Evolutionary conservation across 2,888 invertebrate species (phyloP), one percentile per base, ranked within the genome.

Genomic region (Lingula anatina): DNA sequence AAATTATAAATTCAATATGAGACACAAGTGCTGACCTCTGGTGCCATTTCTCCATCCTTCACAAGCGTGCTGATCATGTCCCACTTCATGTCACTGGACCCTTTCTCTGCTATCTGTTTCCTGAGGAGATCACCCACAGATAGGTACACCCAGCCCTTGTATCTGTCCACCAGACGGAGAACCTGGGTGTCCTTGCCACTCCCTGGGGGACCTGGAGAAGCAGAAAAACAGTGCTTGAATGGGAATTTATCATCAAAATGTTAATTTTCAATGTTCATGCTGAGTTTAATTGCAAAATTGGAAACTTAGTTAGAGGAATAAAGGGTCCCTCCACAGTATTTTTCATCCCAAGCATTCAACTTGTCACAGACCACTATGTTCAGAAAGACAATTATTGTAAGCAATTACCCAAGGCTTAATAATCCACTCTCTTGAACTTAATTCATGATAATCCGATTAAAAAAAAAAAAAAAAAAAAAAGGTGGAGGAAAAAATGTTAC

Each of bases 111-210:
- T 15, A 75, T 68, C 51, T 75, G 66, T 41, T 58, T 59, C 26
- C 76, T 59, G 18, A 78, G 57, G 12, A 76, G 60, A 28, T 76
- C 74, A n/a, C 76, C 75, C 69, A 76, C 70, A n/a, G 70, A 69
- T 28, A 74, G 39, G 53, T 70, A 71, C 3, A 66, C 61, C 38
- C 65, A 55, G 24, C 57, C 65, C 18, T 64, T 58, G 57, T 66
- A 73, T 50, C 62, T 53, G 36, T 84, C 85, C 18, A 91, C 88
- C 70, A 95, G 89, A 72, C 83, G 86, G 60, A 88, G 89, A 79
- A 93, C 93, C 79, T 94, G 92, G 2, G 93, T 93, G 35, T 93
- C 92, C 78, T 93, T 93, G 55, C 94, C 90, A 35, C 90, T 91
- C 2, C 94, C 95, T 0, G 94, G 94, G 1, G 94, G 94, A 46